phyloP scores from a whole-genome alignment of 2,888 invertebrate species.

The Amorpha juglandis region DNA sequence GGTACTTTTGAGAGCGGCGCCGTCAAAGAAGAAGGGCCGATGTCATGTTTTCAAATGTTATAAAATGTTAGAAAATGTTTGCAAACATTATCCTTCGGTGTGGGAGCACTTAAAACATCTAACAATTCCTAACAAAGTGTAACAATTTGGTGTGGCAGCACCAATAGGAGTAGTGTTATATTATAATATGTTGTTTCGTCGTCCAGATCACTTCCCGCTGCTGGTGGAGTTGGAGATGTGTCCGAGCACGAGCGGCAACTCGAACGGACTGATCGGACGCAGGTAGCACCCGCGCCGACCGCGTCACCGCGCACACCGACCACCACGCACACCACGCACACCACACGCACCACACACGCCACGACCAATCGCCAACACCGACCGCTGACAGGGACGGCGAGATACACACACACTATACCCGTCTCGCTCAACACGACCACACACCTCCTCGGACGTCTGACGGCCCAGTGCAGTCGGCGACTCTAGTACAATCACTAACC shows the following conservation, averaged over 20 bases:
- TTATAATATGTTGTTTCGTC: constrained; percentile 17
- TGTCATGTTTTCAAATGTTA: no score
- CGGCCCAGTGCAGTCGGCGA: background rate
- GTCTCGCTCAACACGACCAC: background rate
- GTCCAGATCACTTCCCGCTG: constrained; percentile 94
- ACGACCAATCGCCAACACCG: constrained; percentile 7
- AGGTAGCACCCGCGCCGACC: constrained; percentile 87
- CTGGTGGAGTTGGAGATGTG: constrained; percentile 96
- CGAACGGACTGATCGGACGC: constrained; percentile 92
- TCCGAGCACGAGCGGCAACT: constrained; percentile 88
- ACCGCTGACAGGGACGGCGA: background rate
- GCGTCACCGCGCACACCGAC: constrained; percentile 42
- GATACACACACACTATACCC: background rate
- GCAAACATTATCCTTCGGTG: no score
- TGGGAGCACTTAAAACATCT: no score
- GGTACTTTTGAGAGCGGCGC: no score
- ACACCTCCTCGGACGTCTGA: background rate
- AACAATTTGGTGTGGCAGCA: background rate
- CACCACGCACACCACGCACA: constrained; percentile 34
- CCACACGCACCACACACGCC: constrained; percentile 34
- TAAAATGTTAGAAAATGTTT: no score
- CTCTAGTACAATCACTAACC: constrained; percentile 3
- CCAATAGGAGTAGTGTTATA: background rate
- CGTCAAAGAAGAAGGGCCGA: no score
- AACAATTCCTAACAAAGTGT: no score